Base-by-base conservation (phyloP, 2,888 invertebrate genomes). In the Ceraclea dissimilis region DNA sequence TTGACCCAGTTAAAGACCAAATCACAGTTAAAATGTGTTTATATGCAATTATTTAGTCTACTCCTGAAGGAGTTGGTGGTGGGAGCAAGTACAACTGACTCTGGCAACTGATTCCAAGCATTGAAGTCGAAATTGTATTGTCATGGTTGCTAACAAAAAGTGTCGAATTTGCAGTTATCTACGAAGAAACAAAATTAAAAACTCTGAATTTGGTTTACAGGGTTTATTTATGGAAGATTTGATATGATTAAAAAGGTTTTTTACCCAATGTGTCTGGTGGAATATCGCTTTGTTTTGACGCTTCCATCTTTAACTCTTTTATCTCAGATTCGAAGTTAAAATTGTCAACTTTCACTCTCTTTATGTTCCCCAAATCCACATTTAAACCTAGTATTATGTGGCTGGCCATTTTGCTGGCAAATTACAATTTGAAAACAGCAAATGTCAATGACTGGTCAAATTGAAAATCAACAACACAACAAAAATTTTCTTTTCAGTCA, bases 281-380 rank as follows among this genome's bases (percentile, higher is more conserved):
- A 18, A 82, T 64, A 64, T 80, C 80, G 34, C 78, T 68, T 67
- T 76, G 79, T 64, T 75, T 75, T 56, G 81, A 81, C 59, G 82
- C 80, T 67, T 81, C 79, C 56, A 67, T 68, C 71, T 79, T 83
- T 2, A 87, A 69, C 49, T 70, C 68, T 57, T 79, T 77, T 0
- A 86, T 81, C 65, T 82, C 84, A 31, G 76, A 77, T 49, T 84
- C 80, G 19, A 86, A 70, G 57, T 80, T 75, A 54, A 83, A 75
- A 66, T 58, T 54, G 13, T 22, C 26, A 8, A 54, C 31, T 48
- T 43, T 34, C 16, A 46, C 17, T 18, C 39, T 51, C 51, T 54
- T 54, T n/a, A 58, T 51, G 5, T 53, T 34, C 2, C 58, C 58
- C 11, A 48, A 18, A 11, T 54, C 58, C 6, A 51, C 31, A 31